Evolutionary conservation across 2,888 invertebrate species (phyloP).

Genomic region (Limnephilus auricula): DNA sequence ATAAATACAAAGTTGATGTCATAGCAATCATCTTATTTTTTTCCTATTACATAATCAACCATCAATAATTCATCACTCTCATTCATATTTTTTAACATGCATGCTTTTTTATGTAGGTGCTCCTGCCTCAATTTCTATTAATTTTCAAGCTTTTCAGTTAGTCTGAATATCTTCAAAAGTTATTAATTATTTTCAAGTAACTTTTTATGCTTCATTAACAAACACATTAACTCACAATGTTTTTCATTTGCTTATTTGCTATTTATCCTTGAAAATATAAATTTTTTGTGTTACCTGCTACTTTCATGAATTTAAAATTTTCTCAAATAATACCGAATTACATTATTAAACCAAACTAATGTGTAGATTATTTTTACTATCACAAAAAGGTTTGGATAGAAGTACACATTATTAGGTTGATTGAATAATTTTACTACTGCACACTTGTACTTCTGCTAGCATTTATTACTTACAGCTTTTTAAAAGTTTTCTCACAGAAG

Average conservation of each 20-base stretch:
- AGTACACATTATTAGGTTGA: neutral
- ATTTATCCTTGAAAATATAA: too few species aligned
- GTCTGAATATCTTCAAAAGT: neutral
- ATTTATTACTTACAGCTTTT: too few species aligned
- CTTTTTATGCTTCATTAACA: neutral
- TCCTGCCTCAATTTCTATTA: neutral
- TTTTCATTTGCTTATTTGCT: neutral
- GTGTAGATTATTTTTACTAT: neutral
- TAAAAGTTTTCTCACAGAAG: neutral
- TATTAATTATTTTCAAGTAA: neutral
- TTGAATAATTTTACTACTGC: neutral
- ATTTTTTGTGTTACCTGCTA: neutral
- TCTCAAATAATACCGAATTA: neutral
- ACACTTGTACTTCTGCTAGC: too few species aligned
- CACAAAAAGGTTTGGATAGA: neutral
- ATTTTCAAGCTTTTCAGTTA: constrained; percentile 21
- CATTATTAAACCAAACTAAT: neutral
- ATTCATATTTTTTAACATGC: neutral
- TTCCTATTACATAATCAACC: neutral
- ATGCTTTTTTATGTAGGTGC: neutral
- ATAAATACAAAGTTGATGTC: neutral
- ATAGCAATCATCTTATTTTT: constrained; percentile 3
- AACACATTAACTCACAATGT: neutral
- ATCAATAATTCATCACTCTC: neutral
- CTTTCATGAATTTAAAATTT: neutral